phyloP scores from a whole-genome alignment of 2,888 invertebrate species.

The Latrodectus elegans region DNA sequence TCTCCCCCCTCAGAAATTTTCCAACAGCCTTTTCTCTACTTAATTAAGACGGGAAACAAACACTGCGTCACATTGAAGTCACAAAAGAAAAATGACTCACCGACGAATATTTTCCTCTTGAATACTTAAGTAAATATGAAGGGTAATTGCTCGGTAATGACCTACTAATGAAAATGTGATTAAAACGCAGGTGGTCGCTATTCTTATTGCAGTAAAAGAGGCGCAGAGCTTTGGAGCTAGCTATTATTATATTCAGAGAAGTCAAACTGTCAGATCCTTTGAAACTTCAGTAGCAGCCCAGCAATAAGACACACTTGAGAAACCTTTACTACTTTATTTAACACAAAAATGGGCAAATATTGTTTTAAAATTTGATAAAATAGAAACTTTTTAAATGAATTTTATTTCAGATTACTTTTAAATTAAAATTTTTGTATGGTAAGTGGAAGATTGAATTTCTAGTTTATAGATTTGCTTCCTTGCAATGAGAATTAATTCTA shows the following conservation, averaged over 20 bases:
- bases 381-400: no score
- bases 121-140: slow-evolving; percentile 55
- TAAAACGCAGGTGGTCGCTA: slow-evolving; percentile 39
- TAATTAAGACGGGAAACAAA: slow-evolving; percentile 18
- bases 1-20: slow-evolving; percentile 8
- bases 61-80: neutral
- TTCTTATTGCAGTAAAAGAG: slow-evolving; percentile 19
- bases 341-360: neutral
- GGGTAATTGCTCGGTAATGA: slow-evolving; percentile 51
- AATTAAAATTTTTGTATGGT: no score
- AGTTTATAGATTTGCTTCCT: no score
- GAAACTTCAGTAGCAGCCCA: neutral
- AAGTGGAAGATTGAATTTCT: no score
- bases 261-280: neutral
- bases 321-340: neutral
- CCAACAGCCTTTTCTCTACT: slow-evolving; percentile 11
- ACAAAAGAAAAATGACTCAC: slow-evolving; percentile 27
- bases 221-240: neutral
- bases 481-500: no score
- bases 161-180: slow-evolving; percentile 57
- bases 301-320: neutral
- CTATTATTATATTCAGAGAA: neutral
- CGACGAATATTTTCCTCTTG: slow-evolving; percentile 26
- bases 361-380: no score
- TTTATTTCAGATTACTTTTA: no score